A percentile compares a stretch with the other conserved stretches of the same genome.
phyloP scores from a whole-genome alignment of 2,113 vertebrate genomes.

The Elaphurus davidianus region DNA sequence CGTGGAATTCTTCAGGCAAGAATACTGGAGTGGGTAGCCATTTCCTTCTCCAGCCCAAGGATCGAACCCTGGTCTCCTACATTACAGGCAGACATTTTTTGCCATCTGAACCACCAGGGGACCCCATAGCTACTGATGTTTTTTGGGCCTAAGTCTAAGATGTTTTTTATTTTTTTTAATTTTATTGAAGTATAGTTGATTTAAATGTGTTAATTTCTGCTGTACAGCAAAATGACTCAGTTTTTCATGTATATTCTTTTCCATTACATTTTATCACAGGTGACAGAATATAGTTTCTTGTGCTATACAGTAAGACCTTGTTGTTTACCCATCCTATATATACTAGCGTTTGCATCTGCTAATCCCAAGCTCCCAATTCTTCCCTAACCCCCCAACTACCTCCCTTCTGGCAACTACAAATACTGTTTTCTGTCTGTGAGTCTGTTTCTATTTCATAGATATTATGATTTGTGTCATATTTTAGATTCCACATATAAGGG shows the following conservation, averaged over 20 bases:
- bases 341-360: neutral
- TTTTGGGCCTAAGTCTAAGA: neutral
- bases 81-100: neutral
- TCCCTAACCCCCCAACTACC: neutral
- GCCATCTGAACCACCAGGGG: neutral
- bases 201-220: neutral
- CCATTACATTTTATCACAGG: neutral
- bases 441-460: neutral
- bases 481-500: neutral
- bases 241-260: neutral
- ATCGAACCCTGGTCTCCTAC: neutral
- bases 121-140: neutral
- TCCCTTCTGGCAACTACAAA: neutral
- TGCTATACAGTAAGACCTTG: neutral
- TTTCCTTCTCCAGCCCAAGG: neutral
- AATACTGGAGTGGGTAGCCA: neutral
- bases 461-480: neutral
- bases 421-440: neutral
- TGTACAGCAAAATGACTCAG: neutral
- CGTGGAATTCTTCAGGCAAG: neutral
- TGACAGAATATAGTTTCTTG: neutral
- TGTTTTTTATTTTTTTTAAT: neutral
- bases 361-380: neutral
- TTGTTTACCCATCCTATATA: neutral
- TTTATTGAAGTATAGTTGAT: neutral